phyloP scores from a whole-genome alignment of 2,888 invertebrate genomes.

The Onthophagus sagittarius region DNA sequence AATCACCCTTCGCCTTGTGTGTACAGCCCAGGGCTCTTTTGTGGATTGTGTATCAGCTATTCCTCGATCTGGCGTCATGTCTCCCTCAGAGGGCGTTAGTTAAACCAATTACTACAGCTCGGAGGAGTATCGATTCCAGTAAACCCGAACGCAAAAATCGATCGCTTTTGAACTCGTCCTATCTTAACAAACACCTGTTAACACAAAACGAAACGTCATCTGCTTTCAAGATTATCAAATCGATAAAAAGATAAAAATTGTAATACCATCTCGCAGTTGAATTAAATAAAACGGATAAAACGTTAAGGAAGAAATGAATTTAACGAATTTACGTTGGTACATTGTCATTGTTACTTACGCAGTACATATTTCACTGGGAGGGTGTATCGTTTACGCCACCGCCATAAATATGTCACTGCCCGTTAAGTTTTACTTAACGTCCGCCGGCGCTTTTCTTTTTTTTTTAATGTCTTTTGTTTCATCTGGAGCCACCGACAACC shows the following conservation, averaged over 20 bases:
- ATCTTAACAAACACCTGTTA: neutral
- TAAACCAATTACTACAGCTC: neutral
- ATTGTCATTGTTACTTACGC: constrained; percentile 3
- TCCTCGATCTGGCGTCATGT: neutral
- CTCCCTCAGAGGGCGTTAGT: neutral
- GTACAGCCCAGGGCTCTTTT: neutral
- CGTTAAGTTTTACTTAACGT: constrained; percentile 10
- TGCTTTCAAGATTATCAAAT: no score
- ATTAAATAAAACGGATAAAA: neutral
- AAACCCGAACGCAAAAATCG: neutral
- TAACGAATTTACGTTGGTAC: constrained; percentile 2
- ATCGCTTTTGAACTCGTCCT: neutral
- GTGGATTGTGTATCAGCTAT: neutral
- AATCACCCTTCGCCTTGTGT: neutral
- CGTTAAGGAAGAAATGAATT: neutral
- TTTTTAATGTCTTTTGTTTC: constrained; percentile 5
- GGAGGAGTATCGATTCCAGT: neutral
- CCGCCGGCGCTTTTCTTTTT: neutral
- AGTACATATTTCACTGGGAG: constrained; percentile 9
- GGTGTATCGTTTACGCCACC: constrained; percentile 10
- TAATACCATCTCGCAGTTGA: neutral
- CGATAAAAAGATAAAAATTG: neutral
- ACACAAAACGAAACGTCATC: neutral
- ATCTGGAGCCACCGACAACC: neutral
- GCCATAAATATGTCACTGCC: constrained; percentile 8